Conservation (phyloP, 2,113 vertebrate species). For the Embiotoca jacksoni region DNA sequence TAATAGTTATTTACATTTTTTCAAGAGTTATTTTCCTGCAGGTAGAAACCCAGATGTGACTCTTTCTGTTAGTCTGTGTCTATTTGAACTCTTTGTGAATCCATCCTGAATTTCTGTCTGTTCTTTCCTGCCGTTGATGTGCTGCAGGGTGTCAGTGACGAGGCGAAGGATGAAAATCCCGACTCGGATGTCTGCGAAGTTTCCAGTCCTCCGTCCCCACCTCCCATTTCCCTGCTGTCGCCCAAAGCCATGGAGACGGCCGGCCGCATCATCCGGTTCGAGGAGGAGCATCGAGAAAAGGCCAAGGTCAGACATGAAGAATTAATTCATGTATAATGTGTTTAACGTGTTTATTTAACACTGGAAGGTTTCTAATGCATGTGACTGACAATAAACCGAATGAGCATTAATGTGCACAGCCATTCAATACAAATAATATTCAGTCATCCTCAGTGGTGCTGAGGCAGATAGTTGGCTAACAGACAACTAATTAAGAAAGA, state of each 20-base stretch:
- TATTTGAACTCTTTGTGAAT: neutral
- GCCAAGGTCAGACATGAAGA: conserved; percentile 82
- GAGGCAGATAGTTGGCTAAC: too few species aligned
- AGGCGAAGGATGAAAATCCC: conserved; percentile 36
- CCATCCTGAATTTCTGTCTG: neutral
- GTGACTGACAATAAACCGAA: too few species aligned
- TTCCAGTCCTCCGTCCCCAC: conserved; percentile 39
- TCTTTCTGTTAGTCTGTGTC: too few species aligned
- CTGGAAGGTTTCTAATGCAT: neutral
- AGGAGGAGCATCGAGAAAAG: conserved; percentile 86
- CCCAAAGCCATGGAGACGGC: conserved; percentile 86
- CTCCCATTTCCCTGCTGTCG: conserved; percentile 73
- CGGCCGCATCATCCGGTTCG: conserved; percentile 88
- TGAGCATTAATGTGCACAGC: too few species aligned
- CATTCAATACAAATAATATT: too few species aligned
- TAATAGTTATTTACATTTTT: neutral
- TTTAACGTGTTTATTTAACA: too few species aligned
- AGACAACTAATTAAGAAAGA: too few species aligned
- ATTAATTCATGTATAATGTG: too few species aligned
- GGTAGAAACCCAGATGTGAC: too few species aligned
- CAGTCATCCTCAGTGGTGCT: too few species aligned
- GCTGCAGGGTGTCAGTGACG: conserved; percentile 35
- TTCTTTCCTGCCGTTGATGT: neutral
- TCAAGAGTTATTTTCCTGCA: too few species aligned
- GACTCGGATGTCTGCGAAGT: conserved; percentile 36